Percentiles rank a stretch among this genome's conserved stretches.
Evolutionary conservation across 2,113 vertebrate genomes (phyloP).

Genomic region (Nesospiza acunhae): DNA sequence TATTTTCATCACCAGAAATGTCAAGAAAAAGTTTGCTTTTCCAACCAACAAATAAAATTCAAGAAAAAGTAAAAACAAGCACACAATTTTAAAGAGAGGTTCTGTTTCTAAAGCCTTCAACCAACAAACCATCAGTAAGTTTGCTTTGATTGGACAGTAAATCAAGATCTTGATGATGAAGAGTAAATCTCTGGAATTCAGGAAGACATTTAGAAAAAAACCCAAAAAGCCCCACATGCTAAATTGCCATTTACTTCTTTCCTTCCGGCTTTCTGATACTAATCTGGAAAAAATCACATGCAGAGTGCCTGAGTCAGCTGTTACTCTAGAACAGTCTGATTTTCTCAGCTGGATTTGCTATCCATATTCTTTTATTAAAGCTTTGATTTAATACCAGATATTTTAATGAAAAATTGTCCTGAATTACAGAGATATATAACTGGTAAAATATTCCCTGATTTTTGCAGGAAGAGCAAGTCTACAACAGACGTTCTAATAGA

Average conservation of each 20-base stretch:
- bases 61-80: background rate
- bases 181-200: background rate
- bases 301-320: background rate
- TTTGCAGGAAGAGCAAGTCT: background rate
- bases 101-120: background rate
- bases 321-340: background rate
- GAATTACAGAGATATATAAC: background rate
- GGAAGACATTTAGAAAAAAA: background rate
- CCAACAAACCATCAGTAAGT: background rate
- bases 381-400: background rate
- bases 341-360: background rate
- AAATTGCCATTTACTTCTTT: background rate
- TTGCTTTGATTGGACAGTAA: background rate
- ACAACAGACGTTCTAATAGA: rapidly evolving
- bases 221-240: rapidly evolving
- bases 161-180: background rate
- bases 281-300: background rate
- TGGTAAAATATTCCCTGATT: background rate
- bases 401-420: background rate
- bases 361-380: background rate
- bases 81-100: background rate
- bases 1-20: background rate
- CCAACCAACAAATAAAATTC: background rate
- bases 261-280: background rate
- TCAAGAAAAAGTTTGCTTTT: background rate